Evolutionary conservation across 1,140 invertebrate species (phyloP).

Genomic region (Alviniconcha marisindica): DNA sequence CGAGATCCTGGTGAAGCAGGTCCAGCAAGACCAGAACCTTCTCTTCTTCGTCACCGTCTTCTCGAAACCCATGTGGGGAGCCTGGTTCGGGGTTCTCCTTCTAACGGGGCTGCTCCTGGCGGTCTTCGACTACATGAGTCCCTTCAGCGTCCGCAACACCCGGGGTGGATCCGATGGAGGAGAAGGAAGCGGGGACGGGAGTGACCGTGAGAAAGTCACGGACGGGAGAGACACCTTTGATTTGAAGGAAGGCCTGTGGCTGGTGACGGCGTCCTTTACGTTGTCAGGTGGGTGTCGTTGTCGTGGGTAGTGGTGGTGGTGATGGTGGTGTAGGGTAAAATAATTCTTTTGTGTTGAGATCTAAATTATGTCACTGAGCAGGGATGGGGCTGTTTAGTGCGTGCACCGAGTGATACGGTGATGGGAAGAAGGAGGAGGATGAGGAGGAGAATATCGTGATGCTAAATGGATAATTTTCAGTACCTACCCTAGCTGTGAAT

Average conservation of each 20-base stretch:
- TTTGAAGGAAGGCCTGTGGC: conserved; percentile 86
- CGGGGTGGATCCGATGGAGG: conserved; percentile 32
- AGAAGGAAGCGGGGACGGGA: neutral
- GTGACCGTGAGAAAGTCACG: neutral
- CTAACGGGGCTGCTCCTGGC: conserved; percentile 48
- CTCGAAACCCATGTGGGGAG: conserved; percentile 53
- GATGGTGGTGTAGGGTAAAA: too few species aligned
- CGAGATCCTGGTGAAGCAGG: conserved; percentile 55
- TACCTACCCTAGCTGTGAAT: too few species aligned
- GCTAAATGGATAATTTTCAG: too few species aligned
- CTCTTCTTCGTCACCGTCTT: conserved; percentile 58
- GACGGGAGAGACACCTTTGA: conserved; percentile 36
- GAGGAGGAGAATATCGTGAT: too few species aligned
- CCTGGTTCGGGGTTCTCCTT: conserved; percentile 48
- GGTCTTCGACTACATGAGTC: conserved; percentile 56
- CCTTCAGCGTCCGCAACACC: conserved; percentile 42
- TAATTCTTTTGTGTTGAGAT: too few species aligned
- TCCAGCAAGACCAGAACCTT: conserved; percentile 39
- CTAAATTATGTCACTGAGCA: too few species aligned
- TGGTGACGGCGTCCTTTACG: conserved; percentile 92
- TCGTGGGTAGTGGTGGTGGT: too few species aligned
- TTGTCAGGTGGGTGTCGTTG: conserved; percentile 84
- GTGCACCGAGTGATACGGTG: too few species aligned
- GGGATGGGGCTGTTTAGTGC: too few species aligned
- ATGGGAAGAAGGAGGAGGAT: too few species aligned